A percentile compares a stretch with the other conserved stretches of the same genome.
phyloP scores from a whole-genome alignment of 2,888 invertebrate genomes.

The Zygaena filipendulae region DNA sequence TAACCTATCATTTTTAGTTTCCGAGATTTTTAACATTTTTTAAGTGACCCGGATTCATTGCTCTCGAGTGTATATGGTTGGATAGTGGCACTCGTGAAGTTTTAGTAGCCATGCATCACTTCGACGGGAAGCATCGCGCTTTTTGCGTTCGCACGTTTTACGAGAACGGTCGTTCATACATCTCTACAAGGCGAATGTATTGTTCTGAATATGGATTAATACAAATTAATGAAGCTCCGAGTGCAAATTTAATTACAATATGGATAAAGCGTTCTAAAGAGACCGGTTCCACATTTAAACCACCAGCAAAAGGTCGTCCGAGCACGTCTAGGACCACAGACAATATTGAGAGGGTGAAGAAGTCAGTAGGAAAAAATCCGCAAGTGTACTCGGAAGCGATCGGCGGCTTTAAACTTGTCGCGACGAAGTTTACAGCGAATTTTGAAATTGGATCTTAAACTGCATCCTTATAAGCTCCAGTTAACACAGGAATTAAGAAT shows the following conservation, averaged over 20 bases:
- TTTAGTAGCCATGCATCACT: slow-evolving; percentile 11
- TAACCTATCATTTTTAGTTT: too few relatives aligned
- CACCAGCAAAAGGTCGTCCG: slow-evolving; percentile 12
- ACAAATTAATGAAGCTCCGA: slow-evolving; percentile 6
- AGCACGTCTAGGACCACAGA: slow-evolving; percentile 11
- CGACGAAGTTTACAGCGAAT: too few relatives aligned
- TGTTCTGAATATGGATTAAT: slow-evolving; percentile 6
- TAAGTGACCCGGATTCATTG: too few relatives aligned
- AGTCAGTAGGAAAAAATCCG: slow-evolving; percentile 9
- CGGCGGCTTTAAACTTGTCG: slow-evolving; percentile 8
- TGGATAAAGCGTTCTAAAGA: slow-evolving; percentile 12
- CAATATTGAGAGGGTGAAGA: slow-evolving; percentile 10
- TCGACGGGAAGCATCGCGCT: slow-evolving; percentile 12
- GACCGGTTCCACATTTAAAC: slow-evolving; percentile 13
- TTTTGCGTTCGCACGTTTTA: slow-evolving; percentile 11
- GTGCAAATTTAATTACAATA: too few relatives aligned
- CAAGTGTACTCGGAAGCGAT: slow-evolving; percentile 10
- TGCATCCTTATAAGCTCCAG: slow-evolving; percentile 5
- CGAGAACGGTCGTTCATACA: slow-evolving; percentile 12
- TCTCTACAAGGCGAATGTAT: slow-evolving; percentile 8
- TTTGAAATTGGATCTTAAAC: slow-evolving; percentile 11
- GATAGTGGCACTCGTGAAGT: slow-evolving; percentile 9
- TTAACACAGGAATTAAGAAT: slow-evolving; percentile 1
- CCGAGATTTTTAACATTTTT: too few relatives aligned
- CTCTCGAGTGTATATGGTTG: too few relatives aligned